Percentiles rank a stretch among this genome's conserved stretches.
These are phyloP conservation scores for Eumerus sabulonum DNA, from an alignment of 2,888 invertebrate genomes.

Conservation along the genomic window DNA sequence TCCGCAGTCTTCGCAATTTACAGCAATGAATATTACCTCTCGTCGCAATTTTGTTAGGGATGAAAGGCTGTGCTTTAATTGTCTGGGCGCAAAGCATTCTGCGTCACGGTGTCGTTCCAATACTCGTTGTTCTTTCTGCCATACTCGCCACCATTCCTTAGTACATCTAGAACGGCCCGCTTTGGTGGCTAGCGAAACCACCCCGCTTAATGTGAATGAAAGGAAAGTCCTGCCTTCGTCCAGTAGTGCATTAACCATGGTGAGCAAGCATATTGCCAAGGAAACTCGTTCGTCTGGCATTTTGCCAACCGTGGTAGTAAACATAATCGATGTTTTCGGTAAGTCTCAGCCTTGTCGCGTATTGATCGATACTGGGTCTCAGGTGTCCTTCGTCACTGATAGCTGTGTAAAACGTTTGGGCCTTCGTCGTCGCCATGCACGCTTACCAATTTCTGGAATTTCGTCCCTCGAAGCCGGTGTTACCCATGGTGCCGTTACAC, in stretches of 20 bases:
- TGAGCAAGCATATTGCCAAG: conserved; percentile 7
- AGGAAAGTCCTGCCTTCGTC: neutral
- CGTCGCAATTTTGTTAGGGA: conserved; percentile 16
- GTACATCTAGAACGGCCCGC: neutral
- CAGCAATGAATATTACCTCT: neutral
- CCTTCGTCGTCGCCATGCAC: conserved; percentile 11
- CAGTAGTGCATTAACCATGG: neutral
- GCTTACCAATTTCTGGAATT: conserved; percentile 1
- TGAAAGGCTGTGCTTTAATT: conserved; percentile 20
- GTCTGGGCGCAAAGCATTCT: conserved; percentile 4
- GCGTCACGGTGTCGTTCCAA: conserved; percentile 4
- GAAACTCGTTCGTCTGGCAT: conserved; percentile 8
- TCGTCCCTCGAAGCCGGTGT: conserved; percentile 15
- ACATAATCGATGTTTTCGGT: conserved; percentile 7
- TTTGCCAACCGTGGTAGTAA: conserved; percentile 20
- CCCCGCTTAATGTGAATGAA: neutral
- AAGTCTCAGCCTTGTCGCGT: conserved; percentile 5
- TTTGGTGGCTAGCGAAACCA: neutral
- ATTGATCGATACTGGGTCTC: conserved; percentile 7
- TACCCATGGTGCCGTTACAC: conserved; percentile 13
- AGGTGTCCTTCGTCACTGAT: conserved; percentile 9
- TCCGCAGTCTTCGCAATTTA: conserved; percentile 1
- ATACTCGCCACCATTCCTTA: neutral
- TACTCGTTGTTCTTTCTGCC: neutral
- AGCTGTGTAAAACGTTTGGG: neutral